A percentile compares a stretch with the other conserved stretches of the same genome.
Conservation (phyloP, 2,888 invertebrate genomes). For the Cheilosia urbana region DNA sequence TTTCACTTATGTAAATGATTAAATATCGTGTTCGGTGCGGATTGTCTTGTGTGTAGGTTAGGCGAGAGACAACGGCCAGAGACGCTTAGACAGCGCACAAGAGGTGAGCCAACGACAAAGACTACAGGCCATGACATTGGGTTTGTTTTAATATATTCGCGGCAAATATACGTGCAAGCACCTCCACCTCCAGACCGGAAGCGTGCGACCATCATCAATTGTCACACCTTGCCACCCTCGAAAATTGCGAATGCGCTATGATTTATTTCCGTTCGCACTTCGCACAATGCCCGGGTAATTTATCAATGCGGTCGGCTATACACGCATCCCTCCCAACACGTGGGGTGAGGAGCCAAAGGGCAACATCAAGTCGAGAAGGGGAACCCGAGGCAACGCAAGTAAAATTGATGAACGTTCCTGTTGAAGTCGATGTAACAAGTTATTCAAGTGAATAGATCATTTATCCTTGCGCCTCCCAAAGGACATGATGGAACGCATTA, state of each 20-base stretch:
- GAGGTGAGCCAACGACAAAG: constrained; percentile 46
- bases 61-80: background rate
- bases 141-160: background rate
- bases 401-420: constrained; percentile 75
- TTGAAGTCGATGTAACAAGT: constrained; percentile 72
- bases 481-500: constrained; percentile 72
- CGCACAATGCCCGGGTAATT: constrained; percentile 68
- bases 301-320: constrained; percentile 67
- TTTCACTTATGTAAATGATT: constrained; percentile 76
- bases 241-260: constrained; percentile 73
- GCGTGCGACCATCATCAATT: constrained; percentile 74
- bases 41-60: constrained; percentile 75
- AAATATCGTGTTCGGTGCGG: constrained; percentile 74
- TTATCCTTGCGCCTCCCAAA: constrained; percentile 73
- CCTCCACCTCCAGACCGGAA: constrained; percentile 58
- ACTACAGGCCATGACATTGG: constrained; percentile 52
- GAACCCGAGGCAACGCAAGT: constrained; percentile 61
- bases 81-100: constrained; percentile 22
- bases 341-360: constrained; percentile 60
- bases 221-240: constrained; percentile 76
- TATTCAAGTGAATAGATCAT: constrained; percentile 75
- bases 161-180: constrained; percentile 14
- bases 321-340: constrained; percentile 64
- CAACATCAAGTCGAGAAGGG: constrained; percentile 26
- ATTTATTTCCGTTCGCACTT: constrained; percentile 73